These are phyloP conservation scores for Caenorhabditis remanei DNA, from an alignment of 1,140 invertebrate genomes.

Conservation along the genomic window DNA sequence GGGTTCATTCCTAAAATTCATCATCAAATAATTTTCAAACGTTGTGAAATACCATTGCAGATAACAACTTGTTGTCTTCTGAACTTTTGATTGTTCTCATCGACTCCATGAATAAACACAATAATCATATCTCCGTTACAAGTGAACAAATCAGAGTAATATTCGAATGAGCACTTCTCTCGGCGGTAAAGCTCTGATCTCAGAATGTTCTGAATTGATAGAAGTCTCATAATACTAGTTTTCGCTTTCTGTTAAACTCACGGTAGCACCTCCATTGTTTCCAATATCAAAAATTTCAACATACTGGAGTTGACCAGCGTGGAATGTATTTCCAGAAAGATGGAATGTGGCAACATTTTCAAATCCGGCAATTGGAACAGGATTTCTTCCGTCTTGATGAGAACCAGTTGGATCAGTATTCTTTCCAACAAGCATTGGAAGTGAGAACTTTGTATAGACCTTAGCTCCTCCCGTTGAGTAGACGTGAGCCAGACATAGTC, in stretches of 20 bases:
- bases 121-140: constrained; percentile 56
- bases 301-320: constrained; percentile 46
- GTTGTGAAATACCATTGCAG: constrained; percentile 14
- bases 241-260: background rate
- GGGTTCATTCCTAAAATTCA: background rate
- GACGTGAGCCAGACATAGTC: constrained; percentile 58
- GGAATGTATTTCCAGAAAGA: constrained; percentile 28
- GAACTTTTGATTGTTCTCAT: constrained; percentile 61
- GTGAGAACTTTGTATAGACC: constrained; percentile 60
- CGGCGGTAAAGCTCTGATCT: constrained; percentile 60
- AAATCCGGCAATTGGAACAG: constrained; percentile 28
- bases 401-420: constrained; percentile 43
- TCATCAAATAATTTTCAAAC: background rate
- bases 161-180: constrained; percentile 59
- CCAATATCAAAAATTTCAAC: constrained; percentile 59
- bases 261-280: background rate
- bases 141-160: constrained; percentile 65
- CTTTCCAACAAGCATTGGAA: constrained; percentile 37
- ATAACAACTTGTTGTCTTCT: constrained; percentile 59
- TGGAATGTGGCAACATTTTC: constrained; percentile 50
- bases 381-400: constrained; percentile 54
- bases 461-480: constrained; percentile 45
- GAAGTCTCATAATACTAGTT: background rate
- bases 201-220: constrained; percentile 47
- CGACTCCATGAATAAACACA: constrained; percentile 62